phyloP scores from a whole-genome alignment of 2,888 invertebrate species.

The Tetropium fuscum region DNA sequence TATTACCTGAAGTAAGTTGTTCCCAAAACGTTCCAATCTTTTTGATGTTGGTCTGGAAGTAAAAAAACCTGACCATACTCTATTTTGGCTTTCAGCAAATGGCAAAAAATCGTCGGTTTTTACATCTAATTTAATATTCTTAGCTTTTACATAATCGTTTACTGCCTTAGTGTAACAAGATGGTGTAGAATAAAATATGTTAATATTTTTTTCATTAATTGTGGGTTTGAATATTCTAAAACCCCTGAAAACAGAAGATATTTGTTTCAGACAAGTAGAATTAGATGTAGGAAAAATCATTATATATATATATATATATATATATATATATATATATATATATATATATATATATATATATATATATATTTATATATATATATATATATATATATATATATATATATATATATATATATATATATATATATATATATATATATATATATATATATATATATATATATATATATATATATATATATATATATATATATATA shows the following conservation, averaged over 20 bases:
- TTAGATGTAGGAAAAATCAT: too few relatives aligned
- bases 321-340: too few relatives aligned
- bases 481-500: too few relatives aligned
- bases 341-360: too few relatives aligned
- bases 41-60: constrained; percentile 72
- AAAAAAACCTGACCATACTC: constrained; percentile 82
- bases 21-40: constrained; percentile 67
- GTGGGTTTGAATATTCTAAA: constrained; percentile 30
- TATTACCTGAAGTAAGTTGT: constrained; percentile 70
- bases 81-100: constrained; percentile 73
- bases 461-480: too few relatives aligned
- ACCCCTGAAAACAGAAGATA: constrained; percentile 28
- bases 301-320: too few relatives aligned
- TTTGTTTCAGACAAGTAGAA: neutral
- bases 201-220: constrained; percentile 57
- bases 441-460: too few relatives aligned
- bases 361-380: too few relatives aligned
- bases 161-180: constrained; percentile 83
- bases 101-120: constrained; percentile 76
- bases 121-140: constrained; percentile 48
- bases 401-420: too few relatives aligned
- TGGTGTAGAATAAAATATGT: constrained; percentile 86
- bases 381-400: too few relatives aligned
- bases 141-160: constrained; percentile 61
- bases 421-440: too few relatives aligned